Evolutionary conservation across 2,113 vertebrate genomes (phyloP), one percentile per base, ranked within the genome.

Genomic region (Misgurnus mizolepis): DNA sequence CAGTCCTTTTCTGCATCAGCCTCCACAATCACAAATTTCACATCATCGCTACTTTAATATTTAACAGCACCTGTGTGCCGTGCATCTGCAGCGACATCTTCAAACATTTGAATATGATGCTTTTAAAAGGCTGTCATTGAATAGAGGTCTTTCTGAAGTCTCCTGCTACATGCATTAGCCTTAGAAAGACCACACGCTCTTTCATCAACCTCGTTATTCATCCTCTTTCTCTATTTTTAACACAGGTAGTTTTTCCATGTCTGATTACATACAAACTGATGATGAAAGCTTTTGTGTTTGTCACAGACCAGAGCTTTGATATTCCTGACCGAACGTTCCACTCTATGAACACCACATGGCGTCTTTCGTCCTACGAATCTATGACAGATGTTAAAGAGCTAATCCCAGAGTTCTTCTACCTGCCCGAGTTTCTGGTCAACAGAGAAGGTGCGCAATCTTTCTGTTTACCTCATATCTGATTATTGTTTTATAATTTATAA

Each of bases 311-410:
- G 90, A 99, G 98, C 92, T 99, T 99, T 94, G 98, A 99, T 94
- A 99, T 98, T 86, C 97, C 98, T 65, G 97, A 99, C 92, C 95
- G 98, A 89, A 99, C 98, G 9, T 99, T 99, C 88, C 96, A 99
- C 91, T 99, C 97, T 61, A 99, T 97, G 91, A 95, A 98, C 86
- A 99, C 97, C 82, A 99, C 98, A 2, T 99, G 98, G 98, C 93
- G 96, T 17, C 95, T 99, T 12, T 99, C 98, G 55, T 99, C 96
- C 0, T 99, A 94, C 45, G 97, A 99, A 92, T 99, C 97, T 53
- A 98, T 99, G 97, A 99, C 97, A 17, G 98, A 99, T 0, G 97
- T 99, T 50, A 99, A 99, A 82, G 97, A 99, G 87, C 95, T 99
- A 74, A 96, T 99, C 77, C 98, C 98, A 2, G 98, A 99, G 87